phyloP scores from a whole-genome alignment of 2,888 invertebrate species.

The Orthosia incerta region DNA sequence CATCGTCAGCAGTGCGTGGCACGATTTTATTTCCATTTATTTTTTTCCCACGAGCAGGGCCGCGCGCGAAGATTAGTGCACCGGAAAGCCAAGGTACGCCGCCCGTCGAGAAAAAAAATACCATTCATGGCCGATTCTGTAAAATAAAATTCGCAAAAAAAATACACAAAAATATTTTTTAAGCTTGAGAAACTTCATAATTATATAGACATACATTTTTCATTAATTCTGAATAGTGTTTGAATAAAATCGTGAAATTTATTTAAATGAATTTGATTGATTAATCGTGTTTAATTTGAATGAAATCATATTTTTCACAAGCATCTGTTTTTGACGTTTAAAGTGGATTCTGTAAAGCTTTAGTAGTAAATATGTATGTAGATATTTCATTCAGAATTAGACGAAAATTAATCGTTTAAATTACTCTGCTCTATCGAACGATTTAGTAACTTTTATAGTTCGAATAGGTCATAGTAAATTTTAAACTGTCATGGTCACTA shows the following conservation, averaged over 20 bases:
- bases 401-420: constrained; percentile 22
- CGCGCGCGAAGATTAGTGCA: constrained; percentile 62
- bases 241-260: not conserved
- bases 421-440: not conserved
- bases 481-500: too few relatives aligned
- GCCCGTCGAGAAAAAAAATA: constrained; percentile 39
- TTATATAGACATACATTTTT: not conserved
- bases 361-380: not conserved
- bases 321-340: constrained; percentile 38
- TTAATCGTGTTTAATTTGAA: not conserved
- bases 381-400: not conserved
- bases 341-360: constrained; percentile 12
- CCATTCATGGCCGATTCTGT: constrained; percentile 36
- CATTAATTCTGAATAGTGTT: not conserved
- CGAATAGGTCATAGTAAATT: not conserved
- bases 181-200: not conserved
- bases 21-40: constrained; percentile 69
- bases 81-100: constrained; percentile 66
- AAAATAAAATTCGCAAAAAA: not conserved
- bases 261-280: constrained; percentile 4
- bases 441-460: not conserved
- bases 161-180: not conserved
- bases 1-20: constrained; percentile 73
- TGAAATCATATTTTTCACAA: constrained; percentile 6
- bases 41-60: constrained; percentile 65